Evolutionary conservation across 2,797 vertebrate species (phyloP).

Genomic region (Trichosurus vulpecula): DNA sequence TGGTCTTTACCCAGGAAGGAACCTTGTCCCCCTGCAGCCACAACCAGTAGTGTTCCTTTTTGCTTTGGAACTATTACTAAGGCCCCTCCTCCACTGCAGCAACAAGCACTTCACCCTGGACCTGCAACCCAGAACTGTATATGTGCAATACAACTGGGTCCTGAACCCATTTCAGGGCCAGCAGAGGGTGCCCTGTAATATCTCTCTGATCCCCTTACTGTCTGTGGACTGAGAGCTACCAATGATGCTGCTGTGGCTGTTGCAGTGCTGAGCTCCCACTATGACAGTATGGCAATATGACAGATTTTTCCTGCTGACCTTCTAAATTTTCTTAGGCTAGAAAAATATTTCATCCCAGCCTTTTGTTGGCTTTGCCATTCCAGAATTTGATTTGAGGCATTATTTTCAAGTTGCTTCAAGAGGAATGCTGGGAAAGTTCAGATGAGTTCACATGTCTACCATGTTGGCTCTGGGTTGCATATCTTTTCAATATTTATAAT

Average conservation of each 20-base stretch:
- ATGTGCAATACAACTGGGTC: background rate
- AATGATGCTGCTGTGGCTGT: background rate
- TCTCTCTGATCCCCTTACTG: background rate
- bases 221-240: background rate
- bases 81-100: background rate
- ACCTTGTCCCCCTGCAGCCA: background rate
- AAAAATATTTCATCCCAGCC: background rate
- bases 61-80: background rate
- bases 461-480: background rate
- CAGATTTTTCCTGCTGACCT: background rate
- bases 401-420: background rate
- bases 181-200: too few species aligned
- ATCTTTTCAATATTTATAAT: constrained; percentile 26
- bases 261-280: background rate
- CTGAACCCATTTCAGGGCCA: background rate
- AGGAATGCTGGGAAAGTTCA: background rate
- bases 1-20: background rate
- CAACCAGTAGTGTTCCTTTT: background rate
- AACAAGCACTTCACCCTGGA: fast-evolving
- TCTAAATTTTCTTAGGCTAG: background rate
- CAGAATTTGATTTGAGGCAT: background rate
- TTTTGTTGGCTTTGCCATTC: background rate
- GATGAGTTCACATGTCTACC: background rate
- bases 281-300: too few species aligned
- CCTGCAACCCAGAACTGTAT: background rate